These are phyloP conservation scores for Frankliniella intonsa DNA, from an alignment of 2,888 invertebrate species.

Conservation along the genomic window DNA sequence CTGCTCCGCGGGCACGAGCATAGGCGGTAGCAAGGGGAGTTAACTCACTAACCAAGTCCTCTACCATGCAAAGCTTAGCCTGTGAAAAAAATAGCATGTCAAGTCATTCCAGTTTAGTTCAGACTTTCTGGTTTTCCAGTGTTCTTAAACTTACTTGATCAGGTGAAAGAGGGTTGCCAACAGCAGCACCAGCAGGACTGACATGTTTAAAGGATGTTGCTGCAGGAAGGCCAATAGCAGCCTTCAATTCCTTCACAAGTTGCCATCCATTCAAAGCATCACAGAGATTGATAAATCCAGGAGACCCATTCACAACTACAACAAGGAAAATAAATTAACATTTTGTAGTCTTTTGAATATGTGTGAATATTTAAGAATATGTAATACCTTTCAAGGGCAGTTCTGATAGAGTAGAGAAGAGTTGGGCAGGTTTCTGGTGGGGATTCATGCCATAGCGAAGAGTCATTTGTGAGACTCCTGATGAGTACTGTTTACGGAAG, in stretches of 20 bases:
- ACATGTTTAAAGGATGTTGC: constrained; percentile 98
- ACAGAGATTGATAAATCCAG: constrained; percentile 95
- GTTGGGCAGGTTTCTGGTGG: constrained; percentile 93
- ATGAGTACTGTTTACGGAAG: constrained; percentile 84
- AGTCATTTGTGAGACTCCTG: constrained; percentile 70
- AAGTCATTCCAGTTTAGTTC: neutral
- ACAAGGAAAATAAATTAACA: constrained; percentile 29
- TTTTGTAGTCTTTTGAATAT: neutral
- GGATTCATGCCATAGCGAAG: constrained; percentile 97
- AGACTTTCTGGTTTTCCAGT: neutral
- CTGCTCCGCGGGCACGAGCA: constrained; percentile 93
- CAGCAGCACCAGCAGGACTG: constrained; percentile 95
- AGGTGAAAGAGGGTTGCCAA: constrained; percentile 71
- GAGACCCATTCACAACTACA: constrained; percentile 83
- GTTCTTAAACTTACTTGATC: constrained; percentile 54
- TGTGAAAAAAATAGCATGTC: constrained; percentile 45
- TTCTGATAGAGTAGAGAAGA: constrained; percentile 72
- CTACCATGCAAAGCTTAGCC: constrained; percentile 89
- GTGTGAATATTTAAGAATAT: constrained; percentile 18
- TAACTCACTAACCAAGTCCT: constrained; percentile 68
- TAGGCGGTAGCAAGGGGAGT: constrained; percentile 86
- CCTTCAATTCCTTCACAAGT: constrained; percentile 80
- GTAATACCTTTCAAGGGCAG: constrained; percentile 67
- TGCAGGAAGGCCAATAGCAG: constrained; percentile 76
- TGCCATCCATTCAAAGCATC: constrained; percentile 98